These are phyloP conservation scores for Zaprionus lineosus DNA, from an alignment of 2,888 invertebrate genomes.

Conservation along the genomic window DNA sequence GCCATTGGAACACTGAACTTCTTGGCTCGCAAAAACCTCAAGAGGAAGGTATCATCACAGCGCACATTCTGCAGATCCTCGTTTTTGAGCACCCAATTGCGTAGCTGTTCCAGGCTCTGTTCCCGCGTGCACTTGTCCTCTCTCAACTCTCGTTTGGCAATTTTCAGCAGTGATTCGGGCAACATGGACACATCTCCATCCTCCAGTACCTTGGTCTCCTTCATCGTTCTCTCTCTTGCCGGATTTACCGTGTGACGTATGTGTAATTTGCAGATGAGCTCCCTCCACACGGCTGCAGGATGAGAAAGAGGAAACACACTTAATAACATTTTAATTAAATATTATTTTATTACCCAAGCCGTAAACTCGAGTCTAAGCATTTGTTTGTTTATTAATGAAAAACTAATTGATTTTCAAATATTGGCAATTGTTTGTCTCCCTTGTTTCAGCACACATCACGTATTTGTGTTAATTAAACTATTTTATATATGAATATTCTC, in stretches of 20 bases:
- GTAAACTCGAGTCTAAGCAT: too few relatives aligned
- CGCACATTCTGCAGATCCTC: conserved; percentile 87
- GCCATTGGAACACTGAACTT: conserved; percentile 92
- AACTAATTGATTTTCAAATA: too few relatives aligned
- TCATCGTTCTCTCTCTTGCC: conserved; percentile 35
- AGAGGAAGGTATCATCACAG: conserved; percentile 88
- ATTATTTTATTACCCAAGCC: too few relatives aligned
- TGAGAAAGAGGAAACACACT: background rate
- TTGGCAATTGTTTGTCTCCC: too few relatives aligned
- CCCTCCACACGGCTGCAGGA: conserved; percentile 1
- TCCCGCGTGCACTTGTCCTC: conserved; percentile 87
- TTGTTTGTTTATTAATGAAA: too few relatives aligned
- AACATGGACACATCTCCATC: conserved; percentile 42
- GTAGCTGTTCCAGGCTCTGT: conserved; percentile 86
- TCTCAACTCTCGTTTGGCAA: conserved; percentile 87
- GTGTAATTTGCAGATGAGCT: conserved; percentile 11
- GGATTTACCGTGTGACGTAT: conserved; percentile 32
- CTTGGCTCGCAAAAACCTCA: conserved; percentile 89
- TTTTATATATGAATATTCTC: too few relatives aligned
- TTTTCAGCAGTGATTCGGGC: conserved; percentile 77
- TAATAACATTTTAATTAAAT: too few relatives aligned
- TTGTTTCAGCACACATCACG: too few relatives aligned
- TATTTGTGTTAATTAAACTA: too few relatives aligned
- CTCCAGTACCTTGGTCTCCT: conserved; percentile 53
- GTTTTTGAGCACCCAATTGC: conserved; percentile 88